Evolutionary conservation across 2,888 invertebrate species (phyloP), one percentile per base, ranked within the genome.

Genomic region (Nemapogon koenigi): DNA sequence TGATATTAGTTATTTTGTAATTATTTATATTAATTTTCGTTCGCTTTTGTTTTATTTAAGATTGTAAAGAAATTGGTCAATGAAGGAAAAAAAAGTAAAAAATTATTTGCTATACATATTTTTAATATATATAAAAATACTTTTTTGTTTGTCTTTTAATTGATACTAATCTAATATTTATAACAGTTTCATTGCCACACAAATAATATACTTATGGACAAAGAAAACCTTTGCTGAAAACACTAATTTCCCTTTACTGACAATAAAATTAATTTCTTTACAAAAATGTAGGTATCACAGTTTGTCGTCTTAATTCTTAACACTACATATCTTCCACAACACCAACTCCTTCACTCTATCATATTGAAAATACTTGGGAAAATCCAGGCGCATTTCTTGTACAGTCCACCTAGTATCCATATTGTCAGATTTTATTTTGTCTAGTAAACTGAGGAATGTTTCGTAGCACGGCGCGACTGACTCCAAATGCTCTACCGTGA

Each of bases 391-490:
- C 33, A 91, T 53, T 52, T 86, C 81, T 53, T 86, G 80, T 16
- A 87, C 69, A 7, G 56, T 70, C 83, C 90, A 83, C 16, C 67
- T 65, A 46, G 63, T 60, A 52, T 61, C 56, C 14, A 63, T 46
- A 41, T 79, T 70, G 29, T 72, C 66, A 38, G 60, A 59, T 50
- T 70, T 69, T 4, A 84, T 65, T 49, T 76, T 72, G 40, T 81
- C 69, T 10, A 88, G 51, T 42, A 85, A 69, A 19, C 82, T 76
- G 1, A 90, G 66, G 68, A 93, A 93, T 71, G 90, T 87, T 54
- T 92, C 92, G 53, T 90, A 94, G 71, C 92, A 92, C 0, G 93
- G 93, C 1, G 94, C 92, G n/a, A 87, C 86, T 0, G 88, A 83
- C 44, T 92, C 91, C 59, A 90, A 81, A 51, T 93, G 90, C 10